Conservation (phyloP, 2,797 vertebrate species). For the Ammospiza maritima region DNA sequence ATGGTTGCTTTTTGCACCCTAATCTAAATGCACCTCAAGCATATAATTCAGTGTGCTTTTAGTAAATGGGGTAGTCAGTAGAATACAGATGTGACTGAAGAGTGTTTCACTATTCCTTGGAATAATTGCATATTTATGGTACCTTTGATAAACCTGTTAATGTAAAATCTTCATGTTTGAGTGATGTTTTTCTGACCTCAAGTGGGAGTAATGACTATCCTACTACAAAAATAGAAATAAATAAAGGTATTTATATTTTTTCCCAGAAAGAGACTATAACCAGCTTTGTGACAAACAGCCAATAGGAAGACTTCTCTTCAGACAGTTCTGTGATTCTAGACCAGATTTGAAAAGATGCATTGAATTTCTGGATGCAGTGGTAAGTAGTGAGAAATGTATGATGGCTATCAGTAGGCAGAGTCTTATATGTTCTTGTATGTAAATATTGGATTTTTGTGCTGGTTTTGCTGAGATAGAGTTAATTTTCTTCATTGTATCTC, state of each 20-base stretch:
- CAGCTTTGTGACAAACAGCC: slow-evolving; percentile 93
- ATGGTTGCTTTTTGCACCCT: neutral
- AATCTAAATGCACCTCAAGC: neutral
- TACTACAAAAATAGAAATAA: neutral
- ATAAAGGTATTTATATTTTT: neutral
- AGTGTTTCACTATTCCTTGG: neutral
- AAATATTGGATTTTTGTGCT: neutral
- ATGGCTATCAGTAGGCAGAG: neutral
- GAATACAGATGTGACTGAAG: neutral
- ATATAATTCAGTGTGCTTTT: neutral
- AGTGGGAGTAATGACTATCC: neutral
- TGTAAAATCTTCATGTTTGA: neutral
- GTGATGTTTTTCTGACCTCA: neutral
- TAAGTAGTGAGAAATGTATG: slow-evolving; percentile 62
- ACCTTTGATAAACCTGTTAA: neutral
- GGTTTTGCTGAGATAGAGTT: neutral
- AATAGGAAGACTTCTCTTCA: slow-evolving; percentile 91
- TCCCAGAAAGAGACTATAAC: slow-evolving; percentile 87
- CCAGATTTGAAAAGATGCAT: slow-evolving; percentile 86
- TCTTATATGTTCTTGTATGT: neutral
- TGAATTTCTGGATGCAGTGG: slow-evolving; percentile 91
- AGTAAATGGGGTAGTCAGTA: neutral
- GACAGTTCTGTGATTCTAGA: slow-evolving; percentile 90
- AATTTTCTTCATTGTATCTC: neutral
- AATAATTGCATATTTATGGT: neutral